Percentiles rank a stretch among this genome's conserved stretches.
Conservation (phyloP, 2,113 vertebrate genomes). For the Porphyrio hochstetteri region DNA sequence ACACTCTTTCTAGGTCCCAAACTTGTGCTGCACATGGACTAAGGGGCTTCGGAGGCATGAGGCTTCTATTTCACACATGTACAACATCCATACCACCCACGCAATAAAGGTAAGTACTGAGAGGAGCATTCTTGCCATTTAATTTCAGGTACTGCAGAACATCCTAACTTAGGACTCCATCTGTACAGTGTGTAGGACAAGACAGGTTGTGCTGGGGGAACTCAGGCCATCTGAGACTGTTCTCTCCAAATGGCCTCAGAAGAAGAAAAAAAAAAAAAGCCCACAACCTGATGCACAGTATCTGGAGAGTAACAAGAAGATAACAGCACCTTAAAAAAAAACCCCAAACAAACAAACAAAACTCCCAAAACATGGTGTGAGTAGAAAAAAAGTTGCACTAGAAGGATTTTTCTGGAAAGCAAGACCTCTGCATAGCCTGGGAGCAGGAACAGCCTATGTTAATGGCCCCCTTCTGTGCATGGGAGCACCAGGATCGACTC, state of each 20-base stretch:
- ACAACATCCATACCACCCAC: neutral
- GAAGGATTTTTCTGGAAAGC: neutral
- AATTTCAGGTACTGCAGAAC: neutral
- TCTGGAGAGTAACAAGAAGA: neutral
- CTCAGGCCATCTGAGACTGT: neutral
- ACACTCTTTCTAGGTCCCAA: neutral
- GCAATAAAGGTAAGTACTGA: neutral
- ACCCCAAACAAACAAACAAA: too few relatives aligned
- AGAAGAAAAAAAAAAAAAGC: neutral
- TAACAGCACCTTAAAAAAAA: neutral
- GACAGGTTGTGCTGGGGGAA: neutral
- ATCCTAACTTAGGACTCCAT: neutral
- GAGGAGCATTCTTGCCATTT: neutral
- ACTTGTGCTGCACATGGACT: neutral
- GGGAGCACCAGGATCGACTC: neutral
- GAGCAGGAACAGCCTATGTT: neutral
- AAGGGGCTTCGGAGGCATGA: neutral
- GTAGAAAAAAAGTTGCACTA: neutral
- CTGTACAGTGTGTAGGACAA: neutral
- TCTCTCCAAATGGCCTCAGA: neutral
- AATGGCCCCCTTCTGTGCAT: neutral
- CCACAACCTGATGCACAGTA: neutral
- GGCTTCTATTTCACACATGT: neutral
- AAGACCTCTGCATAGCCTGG: fast-evolving
- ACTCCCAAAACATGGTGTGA: too few relatives aligned